Evolutionary conservation across 2,113 vertebrate genomes (phyloP), one percentile per base, ranked within the genome.

Genomic region (Cryptoleucopteryx plumbea): DNA sequence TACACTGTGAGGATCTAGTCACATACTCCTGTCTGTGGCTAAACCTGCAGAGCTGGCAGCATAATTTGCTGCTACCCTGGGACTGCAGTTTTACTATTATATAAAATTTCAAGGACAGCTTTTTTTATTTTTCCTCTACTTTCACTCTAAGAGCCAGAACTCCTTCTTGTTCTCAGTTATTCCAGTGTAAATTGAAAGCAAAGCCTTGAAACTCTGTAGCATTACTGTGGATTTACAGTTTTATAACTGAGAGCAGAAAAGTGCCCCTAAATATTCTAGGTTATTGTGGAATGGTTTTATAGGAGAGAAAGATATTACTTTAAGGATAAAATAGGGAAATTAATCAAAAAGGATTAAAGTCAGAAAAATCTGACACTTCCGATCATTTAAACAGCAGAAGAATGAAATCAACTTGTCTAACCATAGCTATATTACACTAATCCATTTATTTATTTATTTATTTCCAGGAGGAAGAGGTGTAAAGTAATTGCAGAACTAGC

Each of bases 161-260:
- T 88, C 75, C 50, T 23, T 34, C 74, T 89, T 1, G 1, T 82
- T 88, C 74, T 73, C 83, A 77, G 77, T 77, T 87, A 94, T 86
- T 94, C 55, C 62, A 75, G 73, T 45, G 89, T 71, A 96, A 96
- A 97, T 94, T 90, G 91, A 96, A 97, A 96, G 81, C 77, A 96
- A 97, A 96, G 89, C 95, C 85, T 88, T 89, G 89, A 92, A 90
- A 96, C 47, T 92, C 70, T 88, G 89, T 38, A 86, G 89, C 82
- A 87, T 94, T 97, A 95, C 66, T 58, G 89, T 59, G 95, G 97
- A 96, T 96, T 97, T 97, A 95, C 81, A 91, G 91, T 95, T 91
- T 93, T 96, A 85, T 88, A 97, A 90, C 84, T 50, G 85, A 96
- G 84, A 94, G 71, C 48, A 86, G 84, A 94, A 94, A 85, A 95